Conservation (phyloP, 2,113 vertebrate genomes). For the Chaetura pelagica region DNA sequence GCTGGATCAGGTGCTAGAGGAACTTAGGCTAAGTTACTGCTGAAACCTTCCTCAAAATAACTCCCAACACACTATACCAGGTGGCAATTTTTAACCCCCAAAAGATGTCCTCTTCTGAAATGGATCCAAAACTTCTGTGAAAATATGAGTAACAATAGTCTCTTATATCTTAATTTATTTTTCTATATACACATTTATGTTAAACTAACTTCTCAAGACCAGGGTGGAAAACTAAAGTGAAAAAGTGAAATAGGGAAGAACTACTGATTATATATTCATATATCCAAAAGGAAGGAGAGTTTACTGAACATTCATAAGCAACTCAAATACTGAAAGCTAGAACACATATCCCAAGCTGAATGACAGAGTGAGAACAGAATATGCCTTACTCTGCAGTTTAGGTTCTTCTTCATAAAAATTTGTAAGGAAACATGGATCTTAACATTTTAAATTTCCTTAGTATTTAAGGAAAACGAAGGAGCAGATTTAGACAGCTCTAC, state of each 20-base stretch:
- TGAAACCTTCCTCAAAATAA: background rate
- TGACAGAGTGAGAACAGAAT: background rate
- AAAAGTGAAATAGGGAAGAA: background rate
- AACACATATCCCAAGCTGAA: background rate
- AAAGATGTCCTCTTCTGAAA: background rate
- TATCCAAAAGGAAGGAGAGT: background rate
- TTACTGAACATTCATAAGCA: background rate
- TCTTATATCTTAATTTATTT: background rate
- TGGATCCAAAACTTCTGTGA: background rate
- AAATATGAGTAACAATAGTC: background rate
- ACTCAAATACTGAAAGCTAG: background rate
- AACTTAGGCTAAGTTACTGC: background rate
- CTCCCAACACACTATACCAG: background rate
- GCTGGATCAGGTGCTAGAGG: background rate
- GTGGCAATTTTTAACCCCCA: background rate
- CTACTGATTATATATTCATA: background rate
- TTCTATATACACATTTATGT: background rate
- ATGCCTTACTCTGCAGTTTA: background rate
- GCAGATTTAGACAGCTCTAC: background rate
- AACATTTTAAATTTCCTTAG: background rate
- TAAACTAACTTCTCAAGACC: background rate
- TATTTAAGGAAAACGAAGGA: background rate
- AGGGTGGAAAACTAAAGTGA: background rate
- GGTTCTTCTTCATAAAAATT: background rate
- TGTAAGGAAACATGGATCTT: background rate